Base-by-base conservation (phyloP, 2,113 vertebrate genomes). In the Carettochelys insculpta region DNA sequence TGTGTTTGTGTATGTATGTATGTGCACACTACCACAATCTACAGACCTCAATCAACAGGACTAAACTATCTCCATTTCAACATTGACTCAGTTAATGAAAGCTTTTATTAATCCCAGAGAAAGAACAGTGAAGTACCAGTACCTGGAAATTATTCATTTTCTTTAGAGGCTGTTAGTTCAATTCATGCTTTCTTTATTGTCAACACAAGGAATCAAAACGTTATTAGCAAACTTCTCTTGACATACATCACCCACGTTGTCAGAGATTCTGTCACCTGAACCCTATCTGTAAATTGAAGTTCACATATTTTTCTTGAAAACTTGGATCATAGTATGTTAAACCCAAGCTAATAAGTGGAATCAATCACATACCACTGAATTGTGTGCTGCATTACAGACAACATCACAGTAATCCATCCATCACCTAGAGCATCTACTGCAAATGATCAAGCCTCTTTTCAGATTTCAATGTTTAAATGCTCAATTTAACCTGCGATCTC, bases 171-270 rank as follows among this genome's bases (percentile, higher is more conserved):
- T 91, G 90, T 83, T 92, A 79, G 91, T 88, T 93, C 90, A 85
- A 73, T 34, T 90, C 85, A 91, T 93, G 90, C 93, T 95, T 94
- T 94, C 79, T 93, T 88, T 83, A 77, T 80, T 90, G 80, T 34
- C 48, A 92, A 84, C 82, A 85, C 80, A 75, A 80, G 79, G 83
- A 94, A 92, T 90, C 58, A 52, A 82, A 83, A 41, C 31, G 45
- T 90, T 95, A 94, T 95, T 48, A 77, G 68, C 93, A 96, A 95
- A 88, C 11, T 92, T 94, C 41, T 77, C 58, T 90, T 87, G 85
- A 89, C 92, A 93, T 29, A 80, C n/a, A 76, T 95, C 93, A 94
- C 92, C 54, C 89, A 65, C 65, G 3, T 90, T 77, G 19, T 85
- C n/a, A 85, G 65, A 95, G 80, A 51, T 89, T 95, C 77, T 79